phyloP scores from a whole-genome alignment of 37 sponge, comb jelly and placozoan genomes.

The Hormiphora californensis region DNA sequence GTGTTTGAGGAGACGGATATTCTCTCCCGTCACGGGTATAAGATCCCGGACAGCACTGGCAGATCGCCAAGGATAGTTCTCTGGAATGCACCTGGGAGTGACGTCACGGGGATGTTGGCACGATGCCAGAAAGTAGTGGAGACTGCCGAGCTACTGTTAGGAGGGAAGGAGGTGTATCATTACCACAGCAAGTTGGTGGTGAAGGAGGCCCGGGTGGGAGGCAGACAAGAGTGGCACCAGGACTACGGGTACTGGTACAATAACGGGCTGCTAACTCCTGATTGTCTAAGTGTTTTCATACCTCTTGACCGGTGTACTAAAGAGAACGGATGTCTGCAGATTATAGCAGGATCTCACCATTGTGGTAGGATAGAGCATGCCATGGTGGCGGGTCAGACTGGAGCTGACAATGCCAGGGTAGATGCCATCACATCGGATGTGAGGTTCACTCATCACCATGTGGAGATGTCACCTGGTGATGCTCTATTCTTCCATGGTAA shows the following conservation, averaged over 20 bases:
- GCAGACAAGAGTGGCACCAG: slow-evolving; percentile 91
- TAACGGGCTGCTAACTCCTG: slow-evolving; percentile 81
- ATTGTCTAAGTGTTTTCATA: slow-evolving; percentile 81
- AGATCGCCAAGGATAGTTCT: too few relatives aligned
- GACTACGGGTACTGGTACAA: slow-evolving; percentile 98
- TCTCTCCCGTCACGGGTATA: not conserved
- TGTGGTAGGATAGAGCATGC: slow-evolving; percentile 73
- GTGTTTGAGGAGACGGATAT: not conserved
- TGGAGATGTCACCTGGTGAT: slow-evolving; percentile 71
- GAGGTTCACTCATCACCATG: slow-evolving; percentile 61
- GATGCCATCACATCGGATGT: slow-evolving; percentile 45
- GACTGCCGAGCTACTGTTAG: slow-evolving; percentile 76
- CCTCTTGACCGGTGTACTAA: slow-evolving; percentile 76
- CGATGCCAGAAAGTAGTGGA: slow-evolving; percentile 74
- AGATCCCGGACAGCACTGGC: not conserved
- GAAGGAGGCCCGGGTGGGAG: slow-evolving; percentile 89
- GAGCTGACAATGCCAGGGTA: slow-evolving; percentile 79
- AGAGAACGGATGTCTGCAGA: slow-evolving; percentile 90
- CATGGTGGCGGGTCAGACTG: slow-evolving; percentile 70
- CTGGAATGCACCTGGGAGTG: slow-evolving; percentile 78
- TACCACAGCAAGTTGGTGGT: slow-evolving; percentile 94
- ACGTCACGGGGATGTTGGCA: slow-evolving; percentile 76
- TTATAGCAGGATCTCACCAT: slow-evolving; percentile 72
- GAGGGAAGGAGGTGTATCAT: slow-evolving; percentile 91
- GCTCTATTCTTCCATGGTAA: slow-evolving; percentile 84